Conservation (phyloP, 2,888 invertebrate species). For the Athrips mouffetella region DNA sequence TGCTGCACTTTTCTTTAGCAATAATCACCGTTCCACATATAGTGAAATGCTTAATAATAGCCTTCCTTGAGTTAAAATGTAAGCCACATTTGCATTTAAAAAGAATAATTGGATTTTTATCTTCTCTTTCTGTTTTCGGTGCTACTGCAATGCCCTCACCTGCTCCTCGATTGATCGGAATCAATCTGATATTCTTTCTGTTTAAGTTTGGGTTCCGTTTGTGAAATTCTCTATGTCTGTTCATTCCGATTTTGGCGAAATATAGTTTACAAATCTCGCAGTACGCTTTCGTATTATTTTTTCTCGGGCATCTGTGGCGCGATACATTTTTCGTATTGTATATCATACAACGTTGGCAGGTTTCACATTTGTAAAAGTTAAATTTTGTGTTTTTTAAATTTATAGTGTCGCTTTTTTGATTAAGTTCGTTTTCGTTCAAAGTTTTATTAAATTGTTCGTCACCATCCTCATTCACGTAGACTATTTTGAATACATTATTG, state of each 20-base stretch:
- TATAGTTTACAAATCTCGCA: not conserved
- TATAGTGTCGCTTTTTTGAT: constrained; percentile 13
- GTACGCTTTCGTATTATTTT: not conserved
- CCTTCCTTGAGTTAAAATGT: constrained; percentile 34
- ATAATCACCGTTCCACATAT: constrained; percentile 23
- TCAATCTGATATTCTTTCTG: not conserved
- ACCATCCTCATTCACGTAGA: constrained; percentile 27
- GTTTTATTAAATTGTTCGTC: constrained; percentile 23
- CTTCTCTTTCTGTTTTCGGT: not conserved
- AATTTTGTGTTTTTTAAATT: not conserved
- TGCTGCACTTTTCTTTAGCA: constrained; percentile 38
- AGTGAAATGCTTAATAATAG: constrained; percentile 32
- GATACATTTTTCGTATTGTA: constrained; percentile 18
- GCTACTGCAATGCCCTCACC: not conserved
- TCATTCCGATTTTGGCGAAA: not conserved
- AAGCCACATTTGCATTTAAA: constrained; percentile 40
- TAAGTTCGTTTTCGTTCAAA: constrained; percentile 15
- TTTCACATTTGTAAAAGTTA: constrained; percentile 25
- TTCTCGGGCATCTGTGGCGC: not conserved
- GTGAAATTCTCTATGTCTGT: not conserved
- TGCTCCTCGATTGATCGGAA: not conserved
- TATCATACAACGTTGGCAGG: constrained; percentile 27
- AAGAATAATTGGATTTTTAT: constrained; percentile 21
- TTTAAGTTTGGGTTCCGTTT: not conserved
- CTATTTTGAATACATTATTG: constrained; percentile 22